Conservation (phyloP, 2,888 invertebrate species). For the Steinernema hermaphroditum region DNA sequence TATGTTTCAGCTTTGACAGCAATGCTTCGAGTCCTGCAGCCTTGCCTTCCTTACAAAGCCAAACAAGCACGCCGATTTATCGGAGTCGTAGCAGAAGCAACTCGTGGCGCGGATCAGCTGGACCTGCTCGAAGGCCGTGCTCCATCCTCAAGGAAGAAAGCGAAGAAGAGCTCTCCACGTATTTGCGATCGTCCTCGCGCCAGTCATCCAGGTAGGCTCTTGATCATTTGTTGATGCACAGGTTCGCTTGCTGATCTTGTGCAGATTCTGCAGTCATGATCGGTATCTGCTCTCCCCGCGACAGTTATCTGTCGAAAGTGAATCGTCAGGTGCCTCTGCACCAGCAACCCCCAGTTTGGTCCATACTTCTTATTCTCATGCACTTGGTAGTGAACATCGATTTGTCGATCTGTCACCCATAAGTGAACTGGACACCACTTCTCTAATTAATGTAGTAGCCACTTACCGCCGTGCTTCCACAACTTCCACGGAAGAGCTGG, state of each 20-base stretch:
- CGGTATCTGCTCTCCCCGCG: slow-evolving; percentile 3
- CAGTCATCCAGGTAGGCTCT: slow-evolving; percentile 62
- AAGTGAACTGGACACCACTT: slow-evolving; percentile 34
- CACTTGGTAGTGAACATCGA: neutral
- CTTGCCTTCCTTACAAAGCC: no score
- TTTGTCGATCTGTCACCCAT: slow-evolving; percentile 40
- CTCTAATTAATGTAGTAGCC: slow-evolving; percentile 1
- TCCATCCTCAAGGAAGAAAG: slow-evolving; percentile 91
- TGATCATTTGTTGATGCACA: neutral
- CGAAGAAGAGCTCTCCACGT: slow-evolving; percentile 74
- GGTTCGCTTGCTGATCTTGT: neutral
- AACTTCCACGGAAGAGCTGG: neutral
- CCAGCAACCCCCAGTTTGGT: neutral
- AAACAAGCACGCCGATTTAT: neutral
- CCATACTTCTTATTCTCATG: neutral
- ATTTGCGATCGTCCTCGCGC: slow-evolving; percentile 63
- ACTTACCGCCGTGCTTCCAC: neutral
- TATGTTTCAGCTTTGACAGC: neutral
- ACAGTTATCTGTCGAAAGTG: slow-evolving; percentile 7
- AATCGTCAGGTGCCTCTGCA: neutral
- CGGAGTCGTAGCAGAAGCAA: slow-evolving; percentile 57
- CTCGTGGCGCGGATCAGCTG: slow-evolving; percentile 55
- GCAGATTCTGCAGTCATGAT: slow-evolving; percentile 8
- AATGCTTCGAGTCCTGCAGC: neutral
- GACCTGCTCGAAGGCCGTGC: slow-evolving; percentile 73